phyloP scores from a whole-genome alignment of 2,797 vertebrate genomes.

The Valencia hispanica region DNA sequence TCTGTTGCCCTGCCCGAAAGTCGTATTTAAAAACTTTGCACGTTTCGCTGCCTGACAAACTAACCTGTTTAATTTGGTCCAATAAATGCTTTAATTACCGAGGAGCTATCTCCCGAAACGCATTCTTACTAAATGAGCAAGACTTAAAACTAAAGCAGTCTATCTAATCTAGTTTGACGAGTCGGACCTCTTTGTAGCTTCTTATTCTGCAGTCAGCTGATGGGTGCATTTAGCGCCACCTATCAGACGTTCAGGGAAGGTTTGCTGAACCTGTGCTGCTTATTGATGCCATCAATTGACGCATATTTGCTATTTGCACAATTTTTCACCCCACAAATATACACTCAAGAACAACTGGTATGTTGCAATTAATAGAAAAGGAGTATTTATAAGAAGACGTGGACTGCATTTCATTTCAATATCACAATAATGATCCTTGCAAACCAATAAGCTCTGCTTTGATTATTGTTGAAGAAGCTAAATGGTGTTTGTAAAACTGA shows the following conservation, averaged over 20 bases:
- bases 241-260: not conserved
- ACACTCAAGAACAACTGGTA: no score
- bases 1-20: not conserved
- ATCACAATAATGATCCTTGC: no score
- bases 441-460: no score
- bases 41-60: not conserved
- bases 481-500: no score
- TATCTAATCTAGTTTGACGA: not conserved
- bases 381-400: no score
- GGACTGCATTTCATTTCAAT: no score
- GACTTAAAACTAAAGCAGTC: not conserved
- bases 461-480: no score
- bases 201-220: not conserved
- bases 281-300: not conserved
- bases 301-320: no score
- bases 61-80: conserved; percentile 1
- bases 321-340: no score
- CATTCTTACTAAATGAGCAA: not conserved
- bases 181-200: not conserved
- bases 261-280: not conserved
- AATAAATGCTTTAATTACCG: not conserved
- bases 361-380: no score
- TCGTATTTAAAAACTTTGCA: not conserved
- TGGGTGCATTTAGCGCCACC: not conserved
- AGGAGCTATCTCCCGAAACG: no score